These are phyloP conservation scores for Melanotaenia boesemani DNA, from an alignment of 2,797 vertebrate genomes.

Conservation along the genomic window DNA sequence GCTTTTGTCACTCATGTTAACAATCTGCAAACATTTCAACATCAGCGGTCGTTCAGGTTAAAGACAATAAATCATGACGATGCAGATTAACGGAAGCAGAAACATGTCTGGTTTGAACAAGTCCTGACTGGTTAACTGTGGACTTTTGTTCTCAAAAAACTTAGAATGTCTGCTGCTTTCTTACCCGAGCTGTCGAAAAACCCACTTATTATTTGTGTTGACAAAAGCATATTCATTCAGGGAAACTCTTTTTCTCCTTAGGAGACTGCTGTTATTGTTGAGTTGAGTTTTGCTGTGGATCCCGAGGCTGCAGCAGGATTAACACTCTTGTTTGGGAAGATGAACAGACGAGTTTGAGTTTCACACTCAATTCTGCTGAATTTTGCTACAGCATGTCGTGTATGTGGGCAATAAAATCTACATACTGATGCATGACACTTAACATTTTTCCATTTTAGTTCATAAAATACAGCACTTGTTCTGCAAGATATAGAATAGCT, in stretches of 20 bases:
- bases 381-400: constrained; percentile 18
- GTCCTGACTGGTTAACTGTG: constrained; percentile 8
- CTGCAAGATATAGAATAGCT: neutral
- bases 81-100: neutral
- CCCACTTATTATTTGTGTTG: neutral
- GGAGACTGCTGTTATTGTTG: neutral
- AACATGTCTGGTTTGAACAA: neutral
- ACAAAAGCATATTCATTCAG: neutral
- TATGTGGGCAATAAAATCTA: constrained; percentile 18
- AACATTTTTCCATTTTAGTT: constrained; percentile 17
- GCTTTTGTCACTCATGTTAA: neutral
- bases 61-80: neutral
- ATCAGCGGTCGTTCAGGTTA: neutral
- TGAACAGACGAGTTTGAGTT: constrained; percentile 37
- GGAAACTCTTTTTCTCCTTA: neutral
- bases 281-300: neutral
- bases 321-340: neutral
- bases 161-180: neutral
- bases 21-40: constrained; percentile 7
- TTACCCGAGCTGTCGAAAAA: neutral
- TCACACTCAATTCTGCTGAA: constrained; percentile 19
- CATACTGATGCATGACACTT: no score
- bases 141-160: neutral
- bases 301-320: neutral
- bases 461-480: neutral